phyloP scores from a whole-genome alignment of 2,113 vertebrate genomes.

The Coreoperca whiteheadi region DNA sequence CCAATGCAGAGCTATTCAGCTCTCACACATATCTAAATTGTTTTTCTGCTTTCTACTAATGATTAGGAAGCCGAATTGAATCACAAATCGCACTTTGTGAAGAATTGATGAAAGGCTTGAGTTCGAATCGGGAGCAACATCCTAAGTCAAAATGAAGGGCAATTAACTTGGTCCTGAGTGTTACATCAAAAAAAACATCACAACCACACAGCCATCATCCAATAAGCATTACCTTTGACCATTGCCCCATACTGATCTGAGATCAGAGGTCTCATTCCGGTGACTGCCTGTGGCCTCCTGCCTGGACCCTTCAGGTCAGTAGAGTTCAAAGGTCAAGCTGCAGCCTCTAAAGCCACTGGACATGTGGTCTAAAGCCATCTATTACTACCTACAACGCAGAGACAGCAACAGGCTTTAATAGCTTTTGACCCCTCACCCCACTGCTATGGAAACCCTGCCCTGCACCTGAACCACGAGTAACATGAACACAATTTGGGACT shows the following conservation, averaged over 20 bases:
- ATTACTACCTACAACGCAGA: conserved; percentile 66
- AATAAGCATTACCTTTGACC: conserved; percentile 68
- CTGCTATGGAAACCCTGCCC: conserved; percentile 53
- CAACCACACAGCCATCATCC: conserved; percentile 55
- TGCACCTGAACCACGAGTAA: conserved; percentile 68
- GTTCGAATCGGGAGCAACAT: not conserved
- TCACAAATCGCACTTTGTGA: too few relatives aligned
- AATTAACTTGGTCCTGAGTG: conserved; percentile 2
- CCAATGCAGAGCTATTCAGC: not conserved
- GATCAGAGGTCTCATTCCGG: conserved; percentile 63
- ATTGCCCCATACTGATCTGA: conserved; percentile 56
- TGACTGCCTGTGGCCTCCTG: conserved; percentile 58
- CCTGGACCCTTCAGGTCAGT: conserved; percentile 66
- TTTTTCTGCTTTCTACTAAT: not conserved
- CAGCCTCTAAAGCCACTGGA: conserved; percentile 68
- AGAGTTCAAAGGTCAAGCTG: conserved; percentile 63
- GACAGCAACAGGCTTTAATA: conserved; percentile 77
- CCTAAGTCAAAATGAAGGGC: conserved; percentile 22
- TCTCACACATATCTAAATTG: not conserved
- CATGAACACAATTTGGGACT: conserved; percentile 15
- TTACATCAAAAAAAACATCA: conserved; percentile 11
- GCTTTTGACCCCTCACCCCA: conserved; percentile 73
- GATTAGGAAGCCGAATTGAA: not conserved
- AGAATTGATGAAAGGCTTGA: not conserved
- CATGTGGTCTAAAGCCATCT: conserved; percentile 65